phyloP scores from a whole-genome alignment of 2,888 invertebrate genomes.

The Odiellus spinosus region DNA sequence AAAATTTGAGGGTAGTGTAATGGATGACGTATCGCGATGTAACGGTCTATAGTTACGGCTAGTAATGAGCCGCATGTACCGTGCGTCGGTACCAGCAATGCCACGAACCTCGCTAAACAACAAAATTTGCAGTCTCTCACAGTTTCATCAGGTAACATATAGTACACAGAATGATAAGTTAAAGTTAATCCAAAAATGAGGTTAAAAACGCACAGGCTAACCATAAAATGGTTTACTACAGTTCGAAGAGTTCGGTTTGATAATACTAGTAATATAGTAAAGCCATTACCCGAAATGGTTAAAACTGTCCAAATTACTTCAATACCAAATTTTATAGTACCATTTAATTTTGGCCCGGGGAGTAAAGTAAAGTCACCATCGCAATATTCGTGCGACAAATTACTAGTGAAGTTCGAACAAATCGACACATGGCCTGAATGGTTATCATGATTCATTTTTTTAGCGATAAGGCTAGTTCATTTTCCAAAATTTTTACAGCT shows the following conservation, averaged over 20 bases:
- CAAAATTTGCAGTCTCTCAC: constrained; percentile 12
- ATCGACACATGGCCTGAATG: no score
- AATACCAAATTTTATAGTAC: background rate
- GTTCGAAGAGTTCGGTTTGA: constrained; percentile 18
- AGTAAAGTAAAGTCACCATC: no score
- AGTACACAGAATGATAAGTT: constrained; percentile 19
- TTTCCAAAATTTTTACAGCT: no score
- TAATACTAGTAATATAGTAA: constrained; percentile 18
- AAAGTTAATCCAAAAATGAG: constrained; percentile 18
- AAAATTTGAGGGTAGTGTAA: constrained; percentile 17
- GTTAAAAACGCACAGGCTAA: constrained; percentile 22
- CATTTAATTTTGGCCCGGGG: background rate
- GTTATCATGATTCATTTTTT: no score
- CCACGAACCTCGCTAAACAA: constrained; percentile 18
- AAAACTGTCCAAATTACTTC: constrained; percentile 16
- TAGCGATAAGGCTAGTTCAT: no score
- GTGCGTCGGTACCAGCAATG: background rate
- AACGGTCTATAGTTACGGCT: constrained; percentile 12
- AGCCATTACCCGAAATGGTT: constrained; percentile 18
- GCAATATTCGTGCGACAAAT: no score
- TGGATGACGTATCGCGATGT: constrained; percentile 20
- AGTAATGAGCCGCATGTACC: constrained; percentile 14
- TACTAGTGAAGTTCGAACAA: no score
- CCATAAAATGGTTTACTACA: constrained; percentile 21
- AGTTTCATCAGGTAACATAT: constrained; percentile 17